Base-by-base conservation (phyloP, 2,888 invertebrate genomes). In the Tiliacea citrago region DNA sequence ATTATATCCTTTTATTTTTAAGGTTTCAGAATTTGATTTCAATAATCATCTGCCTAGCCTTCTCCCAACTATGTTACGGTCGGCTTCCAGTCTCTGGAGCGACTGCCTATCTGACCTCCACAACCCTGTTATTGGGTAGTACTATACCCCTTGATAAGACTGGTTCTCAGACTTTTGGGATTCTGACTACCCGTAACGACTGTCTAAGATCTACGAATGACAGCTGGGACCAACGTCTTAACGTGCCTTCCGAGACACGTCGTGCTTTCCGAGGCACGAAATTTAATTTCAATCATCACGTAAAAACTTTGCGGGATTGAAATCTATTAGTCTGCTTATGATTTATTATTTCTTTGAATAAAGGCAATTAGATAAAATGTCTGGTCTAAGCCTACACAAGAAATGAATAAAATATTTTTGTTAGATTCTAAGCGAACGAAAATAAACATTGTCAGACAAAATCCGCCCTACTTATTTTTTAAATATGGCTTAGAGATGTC, bases 391-490 rank as follows among this genome's bases (percentile, higher is more conserved):
- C 12, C 12, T 35, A 24, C 16, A 24, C 13, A 51, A 55, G 8
- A n/a, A 51, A 62, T 24, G 8, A 55, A 55, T 61, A 29, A 47
- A 42, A 24, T 9, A 53, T 58, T 47, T 57, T 47, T 29, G 9
- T 57, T 10, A 47, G 13, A 55, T 16, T 42, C 10, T 21, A 74
- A 47, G 24, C 21, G 21, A 55, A 45, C 7, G 51, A 73, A 70
- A 61, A 60, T 45, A 42, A 70, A 39, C 24, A 24, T 62, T 39
- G 12, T 29, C n/a, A 45, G n/a, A n/a, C n/a, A 60, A 60, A 60
- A 47, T 10, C 18, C 1, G 7, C 24, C n/a, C 24, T 47, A 47
- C 12, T 13, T 39, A 3, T 47, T 62, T 35, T 72, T 63, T 6
- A 62, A 57, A 73, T 4, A 45, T 35, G 24, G 16, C 29, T 49